Conservation (phyloP, 2,797 vertebrate species). For the Mormyrops boulengeri region DNA sequence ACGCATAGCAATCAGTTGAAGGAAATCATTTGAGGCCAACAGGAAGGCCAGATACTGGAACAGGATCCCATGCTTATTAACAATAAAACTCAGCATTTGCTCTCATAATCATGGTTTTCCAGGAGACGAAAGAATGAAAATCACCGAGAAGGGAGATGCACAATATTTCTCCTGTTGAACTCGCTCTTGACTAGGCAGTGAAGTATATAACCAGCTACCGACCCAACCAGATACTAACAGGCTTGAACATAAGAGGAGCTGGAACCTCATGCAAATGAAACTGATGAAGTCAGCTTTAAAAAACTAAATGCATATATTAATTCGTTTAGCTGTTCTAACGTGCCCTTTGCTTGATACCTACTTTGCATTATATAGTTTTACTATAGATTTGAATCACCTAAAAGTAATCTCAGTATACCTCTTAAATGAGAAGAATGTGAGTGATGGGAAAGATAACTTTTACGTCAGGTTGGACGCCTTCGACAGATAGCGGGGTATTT, state of each 20-base stretch:
- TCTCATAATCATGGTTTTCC: not conserved
- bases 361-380: not conserved
- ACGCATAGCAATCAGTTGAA: not conserved
- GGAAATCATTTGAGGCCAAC: slow-evolving; percentile 14
- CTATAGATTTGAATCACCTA: not conserved
- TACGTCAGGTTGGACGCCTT: not conserved
- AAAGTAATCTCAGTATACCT: not conserved
- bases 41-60: not conserved
- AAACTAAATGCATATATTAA: not conserved
- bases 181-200: not conserved
- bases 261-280: not conserved
- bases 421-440: not conserved
- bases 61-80: not conserved
- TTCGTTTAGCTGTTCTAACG: not conserved
- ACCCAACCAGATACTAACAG: not conserved
- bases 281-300: not conserved
- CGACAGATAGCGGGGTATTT: not conserved
- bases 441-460: not conserved
- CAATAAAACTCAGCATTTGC: not conserved
- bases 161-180: not conserved
- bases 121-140: not conserved
- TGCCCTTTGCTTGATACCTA: not conserved
- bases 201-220: not conserved
- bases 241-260: not conserved
- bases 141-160: not conserved